phyloP scores from a whole-genome alignment of 2,888 invertebrate genomes.

The Tachina lurida region DNA sequence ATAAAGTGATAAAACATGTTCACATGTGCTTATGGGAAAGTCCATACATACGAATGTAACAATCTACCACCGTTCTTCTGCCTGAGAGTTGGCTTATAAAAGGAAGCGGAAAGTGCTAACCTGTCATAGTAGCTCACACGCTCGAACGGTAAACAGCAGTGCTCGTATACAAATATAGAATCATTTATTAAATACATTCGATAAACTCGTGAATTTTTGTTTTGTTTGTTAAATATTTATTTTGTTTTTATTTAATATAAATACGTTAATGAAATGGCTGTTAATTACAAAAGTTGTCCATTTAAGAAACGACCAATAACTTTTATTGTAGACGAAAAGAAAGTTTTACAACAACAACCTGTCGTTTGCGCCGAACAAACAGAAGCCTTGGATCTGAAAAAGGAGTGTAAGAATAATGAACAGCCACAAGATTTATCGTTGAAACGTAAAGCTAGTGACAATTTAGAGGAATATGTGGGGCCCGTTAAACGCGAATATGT shows the following conservation, averaged over 20 bases:
- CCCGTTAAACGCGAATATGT: constrained; percentile 79
- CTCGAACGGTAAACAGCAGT: constrained; percentile 78
- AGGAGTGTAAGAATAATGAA: constrained; percentile 72
- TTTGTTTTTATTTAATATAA: constrained; percentile 46
- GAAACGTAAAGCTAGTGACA: constrained; percentile 78
- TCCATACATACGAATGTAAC: constrained; percentile 63
- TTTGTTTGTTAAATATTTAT: constrained; percentile 11
- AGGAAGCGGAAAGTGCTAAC: constrained; percentile 77
- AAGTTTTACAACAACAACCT: constrained; percentile 27
- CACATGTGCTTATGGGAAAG: constrained; percentile 59
- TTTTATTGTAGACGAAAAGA: constrained; percentile 87
- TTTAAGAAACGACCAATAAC: constrained; percentile 94
- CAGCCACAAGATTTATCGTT: constrained; percentile 81
- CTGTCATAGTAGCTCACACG: constrained; percentile 81
- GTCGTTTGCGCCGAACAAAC: constrained; percentile 54
- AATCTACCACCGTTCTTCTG: constrained; percentile 73
- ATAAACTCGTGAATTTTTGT: constrained; percentile 33
- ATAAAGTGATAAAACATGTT: constrained; percentile 50
- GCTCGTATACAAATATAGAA: constrained; percentile 43
- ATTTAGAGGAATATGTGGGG: constrained; percentile 74
- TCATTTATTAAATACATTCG: constrained; percentile 24
- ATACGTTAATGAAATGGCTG: constrained; percentile 72
- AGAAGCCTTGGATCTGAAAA: constrained; percentile 76
- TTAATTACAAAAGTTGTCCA: constrained; percentile 93
- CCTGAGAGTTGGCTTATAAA: constrained; percentile 76